Evolutionary conservation across 30 jellyfish, hydroid and myxozoan genomes (phyloP).

Genomic region (Kudoa iwatai): DNA sequence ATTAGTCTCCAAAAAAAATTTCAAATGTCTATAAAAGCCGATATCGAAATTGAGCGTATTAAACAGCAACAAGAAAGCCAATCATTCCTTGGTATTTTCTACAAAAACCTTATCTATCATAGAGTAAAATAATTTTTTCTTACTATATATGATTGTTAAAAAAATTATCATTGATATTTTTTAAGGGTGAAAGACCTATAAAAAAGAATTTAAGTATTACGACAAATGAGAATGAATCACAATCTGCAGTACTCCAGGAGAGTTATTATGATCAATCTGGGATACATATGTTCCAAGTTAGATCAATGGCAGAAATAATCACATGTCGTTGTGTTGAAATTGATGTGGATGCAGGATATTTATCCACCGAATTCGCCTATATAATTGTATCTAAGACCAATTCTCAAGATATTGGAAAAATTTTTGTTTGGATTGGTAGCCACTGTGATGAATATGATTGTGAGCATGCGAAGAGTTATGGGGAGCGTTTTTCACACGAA

Average conservation of each 20-base stretch:
- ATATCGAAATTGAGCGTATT: too few species aligned
- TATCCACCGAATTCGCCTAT: constrained; percentile 2
- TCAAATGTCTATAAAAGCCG: too few species aligned
- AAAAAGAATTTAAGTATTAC: constrained; percentile 78
- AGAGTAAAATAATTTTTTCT: too few species aligned
- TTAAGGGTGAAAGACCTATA: constrained; percentile 33
- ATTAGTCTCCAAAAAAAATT: too few species aligned
- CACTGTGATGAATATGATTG: too few species aligned
- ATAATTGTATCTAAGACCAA: constrained; percentile 25
- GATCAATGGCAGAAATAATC: constrained; percentile 64
- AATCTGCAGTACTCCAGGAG: constrained; percentile 51
- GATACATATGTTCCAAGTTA: constrained; percentile 43
- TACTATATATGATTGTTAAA: too few species aligned
- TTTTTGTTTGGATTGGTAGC: constrained; percentile 88
- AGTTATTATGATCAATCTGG: constrained; percentile 47
- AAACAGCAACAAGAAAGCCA: too few species aligned
- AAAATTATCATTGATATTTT: too few species aligned
- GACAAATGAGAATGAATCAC: constrained; percentile 40
- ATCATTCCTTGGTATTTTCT: too few species aligned
- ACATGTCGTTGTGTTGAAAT: constrained; percentile 72
- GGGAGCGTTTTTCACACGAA: neutral
- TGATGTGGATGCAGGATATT: neutral
- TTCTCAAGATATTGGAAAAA: constrained; percentile 45
- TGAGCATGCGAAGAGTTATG: neutral
- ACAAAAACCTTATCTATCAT: too few species aligned